Evolutionary conservation across 2,797 vertebrate species (phyloP).

Genomic region (Tokudaia muenninki): DNA sequence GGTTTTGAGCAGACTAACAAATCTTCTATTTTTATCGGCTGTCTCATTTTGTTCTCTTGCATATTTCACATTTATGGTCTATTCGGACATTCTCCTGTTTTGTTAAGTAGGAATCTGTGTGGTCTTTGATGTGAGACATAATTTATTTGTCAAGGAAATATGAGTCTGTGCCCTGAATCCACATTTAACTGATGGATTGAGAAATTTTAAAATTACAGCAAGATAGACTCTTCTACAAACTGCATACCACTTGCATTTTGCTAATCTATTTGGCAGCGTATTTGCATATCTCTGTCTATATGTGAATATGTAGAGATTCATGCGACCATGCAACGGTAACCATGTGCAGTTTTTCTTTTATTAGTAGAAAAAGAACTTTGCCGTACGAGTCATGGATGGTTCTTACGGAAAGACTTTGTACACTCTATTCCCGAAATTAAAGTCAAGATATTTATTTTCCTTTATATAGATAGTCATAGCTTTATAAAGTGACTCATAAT

Average conservation of each 20-base stretch:
- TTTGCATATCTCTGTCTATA: slow-evolving; percentile 84
- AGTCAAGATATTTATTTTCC: slow-evolving; percentile 84
- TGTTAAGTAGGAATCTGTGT: slow-evolving; percentile 93
- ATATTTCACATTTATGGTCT: slow-evolving; percentile 95
- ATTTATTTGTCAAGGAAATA: slow-evolving; percentile 96
- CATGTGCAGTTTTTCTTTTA: slow-evolving; percentile 61
- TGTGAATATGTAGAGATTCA: slow-evolving; percentile 71
- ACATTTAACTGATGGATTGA: slow-evolving; percentile 94
- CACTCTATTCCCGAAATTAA: slow-evolving; percentile 82
- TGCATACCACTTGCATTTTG: slow-evolving; percentile 84
- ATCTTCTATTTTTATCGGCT: slow-evolving; percentile 96
- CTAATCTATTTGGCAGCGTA: slow-evolving; percentile 88
- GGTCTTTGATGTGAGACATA: slow-evolving; percentile 92
- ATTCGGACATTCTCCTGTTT: slow-evolving; percentile 92
- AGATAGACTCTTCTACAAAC: slow-evolving; percentile 87
- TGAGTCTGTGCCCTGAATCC: slow-evolving; percentile 90
- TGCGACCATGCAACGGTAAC: background rate
- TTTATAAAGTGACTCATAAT: slow-evolving; percentile 76
- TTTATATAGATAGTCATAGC: slow-evolving; percentile 81
- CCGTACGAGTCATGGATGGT: slow-evolving; percentile 40
- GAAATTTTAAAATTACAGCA: slow-evolving; percentile 90
- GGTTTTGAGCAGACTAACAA: slow-evolving; percentile 92
- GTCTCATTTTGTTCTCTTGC: slow-evolving; percentile 94
- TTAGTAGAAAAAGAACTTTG: slow-evolving; percentile 64
- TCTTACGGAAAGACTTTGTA: slow-evolving; percentile 78